Evolutionary conservation across 2,797 vertebrate species (phyloP).

Genomic region (Sphenodon punctatus): DNA sequence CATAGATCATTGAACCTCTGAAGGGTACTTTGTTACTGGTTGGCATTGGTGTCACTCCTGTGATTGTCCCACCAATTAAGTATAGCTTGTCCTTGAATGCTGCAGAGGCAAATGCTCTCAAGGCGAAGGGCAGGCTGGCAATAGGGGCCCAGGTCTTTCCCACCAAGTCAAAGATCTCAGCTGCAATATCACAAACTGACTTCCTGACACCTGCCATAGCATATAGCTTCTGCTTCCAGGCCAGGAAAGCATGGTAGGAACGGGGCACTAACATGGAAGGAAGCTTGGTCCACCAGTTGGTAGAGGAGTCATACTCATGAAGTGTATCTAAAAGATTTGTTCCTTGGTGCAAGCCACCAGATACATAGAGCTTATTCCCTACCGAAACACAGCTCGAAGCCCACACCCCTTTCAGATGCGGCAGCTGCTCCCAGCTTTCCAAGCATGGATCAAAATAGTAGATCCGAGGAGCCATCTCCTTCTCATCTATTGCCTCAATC

Average conservation of each 20-base stretch:
- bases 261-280: constrained; percentile 77
- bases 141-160: constrained; percentile 66
- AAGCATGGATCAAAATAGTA: constrained; percentile 13
- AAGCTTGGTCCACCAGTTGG: constrained; percentile 80
- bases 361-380: constrained; percentile 80
- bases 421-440: constrained; percentile 83
- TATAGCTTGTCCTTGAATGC: constrained; percentile 80
- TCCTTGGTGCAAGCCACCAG: constrained; percentile 79
- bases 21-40: no score
- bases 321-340: constrained; percentile 80
- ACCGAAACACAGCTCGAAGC: constrained; percentile 82
- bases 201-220: constrained; percentile 83
- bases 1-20: constrained; percentile 83
- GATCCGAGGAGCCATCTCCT: constrained; percentile 64
- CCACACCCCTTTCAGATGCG: constrained; percentile 78
- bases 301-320: constrained; percentile 83
- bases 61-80: constrained; percentile 82
- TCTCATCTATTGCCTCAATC: no score
- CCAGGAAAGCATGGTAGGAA: constrained; percentile 81
- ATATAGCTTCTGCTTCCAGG: constrained; percentile 74
- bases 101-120: constrained; percentile 81
- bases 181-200: constrained; percentile 77
- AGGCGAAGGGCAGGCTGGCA: constrained; percentile 73
- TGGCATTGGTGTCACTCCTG: no score
- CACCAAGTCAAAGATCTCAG: constrained; percentile 77